Percentiles rank a stretch among this genome's conserved stretches.
Evolutionary conservation across 2,888 invertebrate genomes (phyloP).

Genomic region (Xestia sexstrigata): DNA sequence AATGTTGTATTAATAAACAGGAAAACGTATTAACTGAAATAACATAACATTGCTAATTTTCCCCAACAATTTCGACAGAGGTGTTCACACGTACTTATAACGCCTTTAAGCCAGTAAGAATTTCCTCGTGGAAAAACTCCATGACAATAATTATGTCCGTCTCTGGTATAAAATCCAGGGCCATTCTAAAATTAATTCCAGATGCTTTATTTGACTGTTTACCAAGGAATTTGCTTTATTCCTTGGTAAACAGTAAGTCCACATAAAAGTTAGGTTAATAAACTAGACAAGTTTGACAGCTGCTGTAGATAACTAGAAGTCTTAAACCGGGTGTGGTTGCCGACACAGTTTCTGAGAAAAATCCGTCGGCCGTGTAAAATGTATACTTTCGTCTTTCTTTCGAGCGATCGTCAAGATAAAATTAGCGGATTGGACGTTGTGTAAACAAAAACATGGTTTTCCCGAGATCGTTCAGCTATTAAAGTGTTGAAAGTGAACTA

Average conservation of each 20-base stretch:
- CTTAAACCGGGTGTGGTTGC: conserved; percentile 55
- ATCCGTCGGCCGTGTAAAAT: conserved; percentile 54
- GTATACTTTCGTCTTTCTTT: conserved; percentile 68
- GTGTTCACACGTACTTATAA: not conserved
- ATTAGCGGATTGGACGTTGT: conserved; percentile 63
- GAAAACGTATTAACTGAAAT: conserved; percentile 3
- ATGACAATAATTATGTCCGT: not conserved
- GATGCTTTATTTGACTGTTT: conserved; percentile 7
- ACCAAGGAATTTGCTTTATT: not conserved
- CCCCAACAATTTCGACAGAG: no score
- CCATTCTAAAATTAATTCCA: not conserved
- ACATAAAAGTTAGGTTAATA: conserved; percentile 26
- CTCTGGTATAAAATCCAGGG: not conserved
- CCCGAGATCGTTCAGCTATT: conserved; percentile 59
- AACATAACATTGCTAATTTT: not conserved
- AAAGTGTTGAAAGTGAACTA: conserved; percentile 54
- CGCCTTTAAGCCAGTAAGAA: no score
- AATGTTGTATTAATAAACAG: conserved; percentile 8
- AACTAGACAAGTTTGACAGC: conserved; percentile 57
- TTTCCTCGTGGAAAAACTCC: not conserved
- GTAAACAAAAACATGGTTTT: conserved; percentile 74
- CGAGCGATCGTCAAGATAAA: conserved; percentile 63
- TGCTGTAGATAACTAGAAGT: conserved; percentile 47
- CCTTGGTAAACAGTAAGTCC: no score
- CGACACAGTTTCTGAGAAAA: conserved; percentile 64